Evolutionary conservation across 2,888 invertebrate genomes (phyloP), one percentile per base, ranked within the genome.

Genomic region (Tuberolachnus salignus): DNA sequence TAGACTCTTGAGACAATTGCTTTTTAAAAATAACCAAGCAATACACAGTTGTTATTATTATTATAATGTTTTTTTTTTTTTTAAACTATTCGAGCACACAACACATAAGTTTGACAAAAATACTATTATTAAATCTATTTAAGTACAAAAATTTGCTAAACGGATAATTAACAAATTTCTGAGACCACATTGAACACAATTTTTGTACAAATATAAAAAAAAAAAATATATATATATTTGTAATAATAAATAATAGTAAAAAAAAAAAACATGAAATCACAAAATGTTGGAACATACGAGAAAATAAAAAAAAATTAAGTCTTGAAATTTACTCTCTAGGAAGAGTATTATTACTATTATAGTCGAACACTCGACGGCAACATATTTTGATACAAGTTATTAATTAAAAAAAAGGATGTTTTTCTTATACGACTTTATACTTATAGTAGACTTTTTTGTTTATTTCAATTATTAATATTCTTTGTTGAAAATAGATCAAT

Each of bases 101-200:
- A 78, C 67, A 67, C 51, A 3, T 61, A 78, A 59, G 34, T 59
- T 78, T 78, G 67, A 67, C 61, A 78, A 78, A 53, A 73, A 78
- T 69, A 67, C 75, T 78, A 78, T 73, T 73, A 73, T 73, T 73
- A 73, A 63, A 73, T 49, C 67, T 69, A 69, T 78, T 34, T 78
- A 78, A 78, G 78, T 78, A 78, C 78, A 78, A 78, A 78, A 78
- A 78, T 78, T 78, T 78, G 78, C 78, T 78, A 78, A 59, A 78
- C 44, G 46, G 66, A 69, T 69, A 59, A 66, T 78, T 78, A 78
- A 78, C 78, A 78, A 78, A 78, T 78, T 78, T 78, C 78, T 78
- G 78, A 78, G 78, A 78, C 78, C 78, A 78, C 19, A 69, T 34
- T 78, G 78, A 78, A 78, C 78, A 78, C 78, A 78, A 69, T 78